Percentiles rank a stretch among this genome's conserved stretches.
Evolutionary conservation across 2,113 vertebrate genomes (phyloP).

Genomic region (Fulica atra): DNA sequence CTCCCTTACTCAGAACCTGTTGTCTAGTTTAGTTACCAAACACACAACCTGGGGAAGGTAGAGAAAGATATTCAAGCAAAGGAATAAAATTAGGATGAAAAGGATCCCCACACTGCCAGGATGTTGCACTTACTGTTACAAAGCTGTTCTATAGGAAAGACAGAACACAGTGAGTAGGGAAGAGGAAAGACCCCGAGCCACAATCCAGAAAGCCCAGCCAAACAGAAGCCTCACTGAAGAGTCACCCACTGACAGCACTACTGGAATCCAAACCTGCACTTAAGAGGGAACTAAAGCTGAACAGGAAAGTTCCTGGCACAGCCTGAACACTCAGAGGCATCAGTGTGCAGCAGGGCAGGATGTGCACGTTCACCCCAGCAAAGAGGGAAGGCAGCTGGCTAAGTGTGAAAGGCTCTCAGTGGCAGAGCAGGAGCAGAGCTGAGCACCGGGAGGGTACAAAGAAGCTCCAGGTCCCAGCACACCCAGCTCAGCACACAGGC

Average conservation of each 20-base stretch:
- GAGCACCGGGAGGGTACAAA: fast-evolving
- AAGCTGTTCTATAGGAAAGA: background rate
- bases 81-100: background rate
- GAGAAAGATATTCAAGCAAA: background rate
- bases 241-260: background rate
- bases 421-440: fast-evolving
- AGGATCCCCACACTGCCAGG: background rate
- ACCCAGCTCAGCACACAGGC: too few relatives aligned
- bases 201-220: background rate
- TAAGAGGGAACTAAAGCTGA: background rate
- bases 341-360: fast-evolving
- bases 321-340: background rate
- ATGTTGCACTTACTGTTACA: background rate
- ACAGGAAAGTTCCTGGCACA: too few relatives aligned
- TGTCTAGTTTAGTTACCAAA: background rate
- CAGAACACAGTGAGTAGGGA: background rate
- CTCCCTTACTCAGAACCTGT: background rate
- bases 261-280: fast-evolving
- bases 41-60: background rate
- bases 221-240: background rate
- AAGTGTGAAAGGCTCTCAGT: fast-evolving
- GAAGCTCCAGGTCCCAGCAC: fast-evolving
- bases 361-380: background rate
- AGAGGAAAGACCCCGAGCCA: background rate
- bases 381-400: background rate